These are phyloP conservation scores for Rhagoletis pomonella DNA, from an alignment of 1,140 invertebrate species.

Conservation along the genomic window DNA sequence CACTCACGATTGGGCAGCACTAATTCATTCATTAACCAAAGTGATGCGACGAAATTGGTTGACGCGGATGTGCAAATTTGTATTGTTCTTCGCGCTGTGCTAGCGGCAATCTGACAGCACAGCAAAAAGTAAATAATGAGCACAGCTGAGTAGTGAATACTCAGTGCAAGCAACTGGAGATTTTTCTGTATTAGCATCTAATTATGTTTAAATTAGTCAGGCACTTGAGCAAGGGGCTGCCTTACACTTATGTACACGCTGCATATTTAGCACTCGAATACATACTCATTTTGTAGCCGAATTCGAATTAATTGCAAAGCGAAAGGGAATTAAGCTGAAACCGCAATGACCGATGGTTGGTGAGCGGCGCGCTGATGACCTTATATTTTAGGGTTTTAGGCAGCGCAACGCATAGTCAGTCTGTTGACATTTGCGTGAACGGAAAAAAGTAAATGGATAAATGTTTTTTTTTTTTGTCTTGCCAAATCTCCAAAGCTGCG, in stretches of 20 bases:
- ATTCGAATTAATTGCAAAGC: not conserved
- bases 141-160: not conserved
- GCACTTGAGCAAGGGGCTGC: constrained; percentile 17
- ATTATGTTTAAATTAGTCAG: constrained; percentile 31
- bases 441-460: not conserved
- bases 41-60: constrained; percentile 16
- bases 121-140: no score
- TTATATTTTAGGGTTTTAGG: not conserved
- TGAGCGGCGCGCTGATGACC: not conserved
- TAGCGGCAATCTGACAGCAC: not conserved
- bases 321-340: not conserved
- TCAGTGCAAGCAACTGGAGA: not conserved
- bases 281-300: not conserved
- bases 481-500: no score
- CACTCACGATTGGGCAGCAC: not conserved
- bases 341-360: not conserved
- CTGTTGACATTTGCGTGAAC: not conserved
- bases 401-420: not conserved
- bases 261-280: not conserved
- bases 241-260: no score
- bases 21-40: constrained; percentile 43
- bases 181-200: constrained; percentile 39
- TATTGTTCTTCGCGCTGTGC: constrained; percentile 23
- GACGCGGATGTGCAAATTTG: constrained; percentile 24
- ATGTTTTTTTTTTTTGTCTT: not conserved